Conservation (phyloP, 2,797 vertebrate species). For the Labroides dimidiatus region DNA sequence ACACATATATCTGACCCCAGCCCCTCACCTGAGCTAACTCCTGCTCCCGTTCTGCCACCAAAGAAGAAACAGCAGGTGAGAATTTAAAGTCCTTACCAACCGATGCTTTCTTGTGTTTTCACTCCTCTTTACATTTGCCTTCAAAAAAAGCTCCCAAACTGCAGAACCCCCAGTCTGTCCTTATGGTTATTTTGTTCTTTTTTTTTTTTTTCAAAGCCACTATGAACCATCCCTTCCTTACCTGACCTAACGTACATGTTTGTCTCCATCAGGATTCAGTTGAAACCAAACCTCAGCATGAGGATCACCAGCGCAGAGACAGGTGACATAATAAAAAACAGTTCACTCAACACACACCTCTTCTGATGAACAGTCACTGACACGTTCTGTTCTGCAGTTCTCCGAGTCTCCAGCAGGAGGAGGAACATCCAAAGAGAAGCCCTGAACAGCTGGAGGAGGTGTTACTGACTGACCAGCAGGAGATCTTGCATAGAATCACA, state of each 20-base stretch:
- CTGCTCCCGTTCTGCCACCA: slow-evolving; percentile 88
- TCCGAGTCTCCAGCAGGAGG: slow-evolving; percentile 26
- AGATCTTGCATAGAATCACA: slow-evolving; percentile 88
- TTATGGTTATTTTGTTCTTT: too few relatives aligned
- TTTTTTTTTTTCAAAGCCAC: too few relatives aligned
- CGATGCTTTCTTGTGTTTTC: too few relatives aligned
- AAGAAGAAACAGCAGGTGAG: slow-evolving; percentile 94
- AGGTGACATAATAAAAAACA: slow-evolving; percentile 43
- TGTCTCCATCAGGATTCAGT: slow-evolving; percentile 32
- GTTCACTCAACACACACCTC: background rate
- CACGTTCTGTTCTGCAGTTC: slow-evolving; percentile 31
- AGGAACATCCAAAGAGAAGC: background rate
- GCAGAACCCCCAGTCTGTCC: too few relatives aligned
- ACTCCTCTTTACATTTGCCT: too few relatives aligned
- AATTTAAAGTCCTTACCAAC: background rate
- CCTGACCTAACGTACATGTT: background rate
- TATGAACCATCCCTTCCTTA: too few relatives aligned
- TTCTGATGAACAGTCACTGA: background rate
- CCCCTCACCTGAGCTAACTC: slow-evolving; percentile 74
- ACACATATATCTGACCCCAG: background rate
- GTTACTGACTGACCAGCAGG: slow-evolving; percentile 86
- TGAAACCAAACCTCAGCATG: background rate
- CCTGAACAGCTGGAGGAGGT: slow-evolving; percentile 72
- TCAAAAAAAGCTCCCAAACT: too few relatives aligned
- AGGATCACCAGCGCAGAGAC: slow-evolving; percentile 12